Conservation (phyloP, 2,797 vertebrate species). For the Pithecia hirsuta region DNA sequence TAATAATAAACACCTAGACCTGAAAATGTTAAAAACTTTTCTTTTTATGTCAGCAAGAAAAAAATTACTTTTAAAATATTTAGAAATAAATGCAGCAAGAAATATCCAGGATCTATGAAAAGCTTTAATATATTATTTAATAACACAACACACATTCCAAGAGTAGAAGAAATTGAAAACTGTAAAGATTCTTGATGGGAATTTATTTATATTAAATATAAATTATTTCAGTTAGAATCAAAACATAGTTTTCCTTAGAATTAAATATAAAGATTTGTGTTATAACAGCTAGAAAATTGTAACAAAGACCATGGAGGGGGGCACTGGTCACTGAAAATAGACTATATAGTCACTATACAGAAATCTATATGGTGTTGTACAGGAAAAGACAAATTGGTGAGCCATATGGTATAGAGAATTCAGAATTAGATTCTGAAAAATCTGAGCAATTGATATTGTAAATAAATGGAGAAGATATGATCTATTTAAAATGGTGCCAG, state of each 20-base stretch:
- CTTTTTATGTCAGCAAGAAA: not conserved
- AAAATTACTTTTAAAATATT: not conserved
- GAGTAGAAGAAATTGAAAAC: not conserved
- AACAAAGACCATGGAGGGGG: not conserved
- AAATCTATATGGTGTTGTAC: not conserved
- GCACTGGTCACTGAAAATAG: not conserved
- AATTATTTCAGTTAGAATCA: not conserved
- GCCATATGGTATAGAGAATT: not conserved
- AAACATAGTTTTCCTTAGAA: not conserved
- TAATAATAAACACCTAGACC: not conserved
- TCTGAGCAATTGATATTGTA: not conserved
- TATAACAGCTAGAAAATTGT: not conserved
- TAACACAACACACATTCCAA: not conserved
- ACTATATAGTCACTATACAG: not conserved
- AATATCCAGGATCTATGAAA: not conserved
- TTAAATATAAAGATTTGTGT: not conserved
- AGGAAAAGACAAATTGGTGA: not conserved
- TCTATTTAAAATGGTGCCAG: not conserved
- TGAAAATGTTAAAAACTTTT: not conserved
- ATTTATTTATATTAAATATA: not conserved
- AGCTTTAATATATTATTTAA: not conserved
- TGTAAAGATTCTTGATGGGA: not conserved
- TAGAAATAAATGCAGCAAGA: not conserved
- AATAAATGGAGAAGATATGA: not conserved
- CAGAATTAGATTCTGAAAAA: not conserved